Evolutionary conservation across 1,140 invertebrate genomes (phyloP).

Genomic region (Heliothis virescens): DNA sequence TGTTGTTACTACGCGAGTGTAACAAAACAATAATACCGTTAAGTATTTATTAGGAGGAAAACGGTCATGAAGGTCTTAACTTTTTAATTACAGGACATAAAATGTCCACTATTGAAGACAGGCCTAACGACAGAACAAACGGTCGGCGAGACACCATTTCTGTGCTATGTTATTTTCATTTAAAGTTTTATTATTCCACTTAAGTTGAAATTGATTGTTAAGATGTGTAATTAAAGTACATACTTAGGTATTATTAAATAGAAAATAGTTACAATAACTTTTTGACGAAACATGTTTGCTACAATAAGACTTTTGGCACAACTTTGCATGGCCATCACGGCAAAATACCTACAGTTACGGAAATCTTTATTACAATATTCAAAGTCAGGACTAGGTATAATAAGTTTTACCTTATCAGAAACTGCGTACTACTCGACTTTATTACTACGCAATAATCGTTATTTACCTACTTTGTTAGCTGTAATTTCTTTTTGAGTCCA

Average conservation of each 20-base stretch:
- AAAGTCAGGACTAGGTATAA: too few species aligned
- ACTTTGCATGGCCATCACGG: too few species aligned
- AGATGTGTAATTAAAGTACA: too few species aligned
- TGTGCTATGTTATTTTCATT: not conserved
- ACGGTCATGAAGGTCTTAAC: conserved; percentile 21
- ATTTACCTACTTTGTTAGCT: not conserved
- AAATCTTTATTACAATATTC: too few species aligned
- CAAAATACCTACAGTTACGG: too few species aligned
- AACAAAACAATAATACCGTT: not conserved
- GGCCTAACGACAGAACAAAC: conserved; percentile 11
- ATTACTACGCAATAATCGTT: not conserved
- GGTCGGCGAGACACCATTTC: not conserved
- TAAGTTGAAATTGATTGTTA: not conserved
- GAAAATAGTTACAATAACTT: not conserved
- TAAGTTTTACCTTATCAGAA: too few species aligned
- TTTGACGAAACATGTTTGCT: not conserved
- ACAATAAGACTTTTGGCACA: too few species aligned
- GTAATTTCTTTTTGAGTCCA: conserved; percentile 7
- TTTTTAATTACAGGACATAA: conserved; percentile 41
- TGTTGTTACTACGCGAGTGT: conserved; percentile 14
- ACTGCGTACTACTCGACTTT: too few species aligned
- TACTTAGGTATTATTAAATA: not conserved
- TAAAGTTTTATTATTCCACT: too few species aligned
- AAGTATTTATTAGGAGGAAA: conserved; percentile 32
- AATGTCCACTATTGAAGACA: conserved; percentile 23